Evolutionary conservation across 1,140 invertebrate genomes (phyloP).

Genomic region (Panonychus citri): DNA sequence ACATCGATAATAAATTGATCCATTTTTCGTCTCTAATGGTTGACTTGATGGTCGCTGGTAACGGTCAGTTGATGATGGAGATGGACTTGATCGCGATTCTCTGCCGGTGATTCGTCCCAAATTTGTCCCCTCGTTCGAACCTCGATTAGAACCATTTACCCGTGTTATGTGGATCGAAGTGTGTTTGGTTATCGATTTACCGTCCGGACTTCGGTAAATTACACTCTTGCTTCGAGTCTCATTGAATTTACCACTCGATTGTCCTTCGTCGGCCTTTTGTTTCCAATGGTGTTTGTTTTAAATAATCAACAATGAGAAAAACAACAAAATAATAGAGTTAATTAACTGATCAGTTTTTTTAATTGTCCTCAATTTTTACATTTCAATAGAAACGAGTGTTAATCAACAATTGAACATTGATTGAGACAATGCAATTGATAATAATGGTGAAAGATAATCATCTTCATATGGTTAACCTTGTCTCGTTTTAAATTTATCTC

Average conservation of each 20-base stretch:
- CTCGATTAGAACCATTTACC: too few species aligned
- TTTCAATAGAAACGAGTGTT: too few species aligned
- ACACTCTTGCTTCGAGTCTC: not conserved
- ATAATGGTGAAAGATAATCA: too few species aligned
- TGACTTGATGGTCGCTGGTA: not conserved
- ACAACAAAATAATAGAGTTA: not conserved
- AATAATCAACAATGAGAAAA: not conserved
- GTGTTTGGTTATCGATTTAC: not conserved
- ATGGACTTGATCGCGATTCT: not conserved
- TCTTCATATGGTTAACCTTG: too few species aligned
- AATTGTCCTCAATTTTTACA: too few species aligned
- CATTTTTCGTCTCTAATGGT: not conserved
- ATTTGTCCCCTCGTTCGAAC: too few species aligned
- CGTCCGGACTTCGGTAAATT: not conserved
- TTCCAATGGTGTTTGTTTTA: not conserved
- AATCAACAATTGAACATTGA: too few species aligned
- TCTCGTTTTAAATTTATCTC: too few species aligned
- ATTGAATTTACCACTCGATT: not conserved
- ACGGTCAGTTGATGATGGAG: not conserved
- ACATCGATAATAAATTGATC: not conserved
- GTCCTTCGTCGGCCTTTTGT: not conserved
- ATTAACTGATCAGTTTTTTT: too few species aligned
- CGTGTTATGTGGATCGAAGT: not conserved
- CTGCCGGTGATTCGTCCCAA: too few species aligned
- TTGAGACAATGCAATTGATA: too few species aligned